phyloP scores from a whole-genome alignment of 2,888 invertebrate species.

The Apamea sordens region DNA sequence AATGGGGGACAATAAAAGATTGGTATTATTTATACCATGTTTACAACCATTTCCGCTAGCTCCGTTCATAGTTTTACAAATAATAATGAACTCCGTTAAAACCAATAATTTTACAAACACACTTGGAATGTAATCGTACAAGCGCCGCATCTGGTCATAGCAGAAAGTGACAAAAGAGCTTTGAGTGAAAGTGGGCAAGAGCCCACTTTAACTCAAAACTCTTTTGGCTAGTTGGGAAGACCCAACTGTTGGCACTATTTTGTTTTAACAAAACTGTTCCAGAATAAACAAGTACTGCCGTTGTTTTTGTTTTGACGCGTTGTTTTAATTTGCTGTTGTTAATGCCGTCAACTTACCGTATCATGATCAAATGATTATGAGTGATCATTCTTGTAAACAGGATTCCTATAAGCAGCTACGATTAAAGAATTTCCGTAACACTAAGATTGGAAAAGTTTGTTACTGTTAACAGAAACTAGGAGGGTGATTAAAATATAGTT shows the following conservation, averaged over 20 bases:
- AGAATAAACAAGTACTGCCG: neutral
- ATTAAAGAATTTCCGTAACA: neutral
- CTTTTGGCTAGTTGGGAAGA: no score
- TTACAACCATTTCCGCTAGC: neutral
- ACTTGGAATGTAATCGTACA: neutral
- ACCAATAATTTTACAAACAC: neutral
- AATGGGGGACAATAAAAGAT: neutral
- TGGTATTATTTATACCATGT: neutral
- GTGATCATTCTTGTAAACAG: neutral
- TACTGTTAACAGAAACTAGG: neutral
- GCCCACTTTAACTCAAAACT: no score
- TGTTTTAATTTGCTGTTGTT: neutral
- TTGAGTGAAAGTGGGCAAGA: neutral
- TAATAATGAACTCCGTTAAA: neutral
- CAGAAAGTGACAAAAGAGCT: neutral
- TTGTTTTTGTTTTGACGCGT: neutral
- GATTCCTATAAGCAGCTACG: neutral
- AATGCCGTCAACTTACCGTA: neutral
- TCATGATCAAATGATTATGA: no score
- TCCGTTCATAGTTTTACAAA: neutral
- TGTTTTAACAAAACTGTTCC: neutral
- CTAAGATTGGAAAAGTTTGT: neutral
- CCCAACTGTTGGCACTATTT: slow-evolving; percentile 10
- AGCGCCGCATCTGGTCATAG: neutral
- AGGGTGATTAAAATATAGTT: neutral